Percentiles rank a stretch among this genome's conserved stretches.
These are phyloP conservation scores for Paraplagusia blochii DNA, from an alignment of 2,113 vertebrate species.

Conservation along the genomic window DNA sequence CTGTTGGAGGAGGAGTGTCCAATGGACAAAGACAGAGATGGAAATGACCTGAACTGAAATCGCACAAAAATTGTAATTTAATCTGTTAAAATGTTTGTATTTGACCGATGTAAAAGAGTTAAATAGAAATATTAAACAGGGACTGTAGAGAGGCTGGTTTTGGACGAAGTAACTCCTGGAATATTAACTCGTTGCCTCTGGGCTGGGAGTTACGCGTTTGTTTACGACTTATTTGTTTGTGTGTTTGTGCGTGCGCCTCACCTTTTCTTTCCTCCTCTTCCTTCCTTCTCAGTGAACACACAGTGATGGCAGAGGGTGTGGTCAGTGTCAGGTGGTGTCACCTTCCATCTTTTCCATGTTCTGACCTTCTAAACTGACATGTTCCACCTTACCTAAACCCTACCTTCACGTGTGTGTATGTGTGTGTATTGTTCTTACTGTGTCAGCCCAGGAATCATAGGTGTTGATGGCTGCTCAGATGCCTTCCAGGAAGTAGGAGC, in stretches of 20 bases:
- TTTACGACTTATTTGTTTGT: neutral
- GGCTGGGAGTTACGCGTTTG: neutral
- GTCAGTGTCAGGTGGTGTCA: slow-evolving; percentile 46
- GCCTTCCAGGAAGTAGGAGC: slow-evolving; percentile 35
- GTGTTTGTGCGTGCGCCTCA: neutral
- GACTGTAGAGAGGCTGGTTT: too few species aligned
- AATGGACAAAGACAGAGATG: too few species aligned
- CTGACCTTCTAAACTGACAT: slow-evolving; percentile 53
- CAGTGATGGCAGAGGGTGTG: neutral
- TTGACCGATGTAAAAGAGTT: too few species aligned
- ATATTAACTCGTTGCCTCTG: too few species aligned
- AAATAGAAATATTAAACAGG: too few species aligned
- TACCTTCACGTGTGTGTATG: neutral
- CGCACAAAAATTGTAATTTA: too few species aligned
- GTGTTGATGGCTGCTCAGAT: slow-evolving; percentile 22
- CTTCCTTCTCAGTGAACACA: slow-evolving; percentile 11
- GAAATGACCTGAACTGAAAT: too few species aligned
- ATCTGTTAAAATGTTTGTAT: too few species aligned
- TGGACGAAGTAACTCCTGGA: too few species aligned
- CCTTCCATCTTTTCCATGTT: slow-evolving; percentile 58
- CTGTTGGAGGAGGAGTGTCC: too few species aligned
- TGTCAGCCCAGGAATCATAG: slow-evolving; percentile 47
- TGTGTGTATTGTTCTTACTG: slow-evolving; percentile 19
- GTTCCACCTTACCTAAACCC: slow-evolving; percentile 7
- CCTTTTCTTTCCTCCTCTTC: slow-evolving; percentile 14